Evolutionary conservation across 2,113 vertebrate species (phyloP).

Genomic region (Dendropsophus ebraccatus): DNA sequence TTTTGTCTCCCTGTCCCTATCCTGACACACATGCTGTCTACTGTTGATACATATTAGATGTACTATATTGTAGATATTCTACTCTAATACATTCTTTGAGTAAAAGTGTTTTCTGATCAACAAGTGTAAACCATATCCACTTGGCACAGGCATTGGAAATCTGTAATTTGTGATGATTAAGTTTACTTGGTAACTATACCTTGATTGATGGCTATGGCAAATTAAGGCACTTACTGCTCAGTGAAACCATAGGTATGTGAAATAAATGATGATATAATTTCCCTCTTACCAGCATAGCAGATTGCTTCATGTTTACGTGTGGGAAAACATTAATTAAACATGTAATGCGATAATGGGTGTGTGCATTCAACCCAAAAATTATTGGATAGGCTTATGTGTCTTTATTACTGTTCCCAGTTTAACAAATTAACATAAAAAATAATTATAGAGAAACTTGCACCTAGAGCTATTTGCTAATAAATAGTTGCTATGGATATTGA

Average conservation of each 20-base stretch:
- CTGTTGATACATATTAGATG: too few species aligned
- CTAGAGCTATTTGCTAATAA: constrained; percentile 50
- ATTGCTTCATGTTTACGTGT: constrained; percentile 56
- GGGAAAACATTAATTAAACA: constrained; percentile 59
- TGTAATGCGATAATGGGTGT: constrained; percentile 54
- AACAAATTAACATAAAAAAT: constrained; percentile 54
- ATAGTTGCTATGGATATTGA: constrained; percentile 54
- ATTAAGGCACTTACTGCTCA: constrained; percentile 8
- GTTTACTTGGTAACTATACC: background rate
- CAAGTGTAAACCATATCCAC: background rate
- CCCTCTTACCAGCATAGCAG: constrained; percentile 11
- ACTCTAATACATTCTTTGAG: background rate
- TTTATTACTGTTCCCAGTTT: constrained; percentile 51
- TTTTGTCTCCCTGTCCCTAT: too few species aligned
- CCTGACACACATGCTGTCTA: too few species aligned
- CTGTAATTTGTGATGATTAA: background rate
- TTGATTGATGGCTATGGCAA: constrained; percentile 8
- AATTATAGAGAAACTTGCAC: constrained; percentile 46
- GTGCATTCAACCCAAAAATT: constrained; percentile 44
- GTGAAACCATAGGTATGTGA: constrained; percentile 20
- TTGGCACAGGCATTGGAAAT: background rate
- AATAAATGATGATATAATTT: constrained; percentile 37
- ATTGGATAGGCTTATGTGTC: constrained; percentile 50
- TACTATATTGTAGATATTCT: background rate
- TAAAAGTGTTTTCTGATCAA: background rate